Evolutionary conservation across 2,888 invertebrate genomes (phyloP), one percentile per base, ranked within the genome.

Genomic region (Strigamia crassipes): DNA sequence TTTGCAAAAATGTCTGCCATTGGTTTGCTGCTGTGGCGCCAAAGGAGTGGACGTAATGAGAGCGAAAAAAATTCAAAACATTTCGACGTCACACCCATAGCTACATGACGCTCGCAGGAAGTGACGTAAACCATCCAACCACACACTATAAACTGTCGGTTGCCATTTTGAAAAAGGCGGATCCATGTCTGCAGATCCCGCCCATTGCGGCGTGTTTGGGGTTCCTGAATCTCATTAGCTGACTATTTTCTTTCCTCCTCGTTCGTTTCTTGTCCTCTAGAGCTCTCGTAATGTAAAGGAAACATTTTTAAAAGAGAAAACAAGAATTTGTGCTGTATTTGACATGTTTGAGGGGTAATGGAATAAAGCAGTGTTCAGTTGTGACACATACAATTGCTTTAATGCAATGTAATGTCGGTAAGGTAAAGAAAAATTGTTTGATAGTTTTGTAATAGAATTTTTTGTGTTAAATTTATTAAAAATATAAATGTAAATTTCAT

Each of bases 81-180:
- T 21, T 18, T 15, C 18, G 61, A 61, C 61, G 61, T 61, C 61
- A 23, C 23, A 23, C 23, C 21, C 42, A 41, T 18, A n/a, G 41
- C 18, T 10, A 5, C 18, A 41, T 79, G 79, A 79, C 46, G 79
- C 46, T 21, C 41, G 42, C n/a, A n/a, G 79, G 79, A 79, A 38
- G 23, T 79, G 79, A 79, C 79, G 79, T 46, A 4, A 23, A 42
- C 42, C 15, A 15, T 21, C 79, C 79, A 79, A 79, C 46, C 79
- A 79, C 42, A 79, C 23, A 34, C n/a, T 42, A 42, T 46, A 41
- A 42, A 79, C 42, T 31, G 3, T 23, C 5, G 46, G 46, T 13
- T 38, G 38, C 79, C 79, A 79, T 79, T 42, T 79, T 79, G 79
- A 21, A 79, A 79, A 38, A 41, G 79, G 79, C 79, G 79, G 79